Conservation (phyloP, 2,888 invertebrate species). For the Tholera decimalis region DNA sequence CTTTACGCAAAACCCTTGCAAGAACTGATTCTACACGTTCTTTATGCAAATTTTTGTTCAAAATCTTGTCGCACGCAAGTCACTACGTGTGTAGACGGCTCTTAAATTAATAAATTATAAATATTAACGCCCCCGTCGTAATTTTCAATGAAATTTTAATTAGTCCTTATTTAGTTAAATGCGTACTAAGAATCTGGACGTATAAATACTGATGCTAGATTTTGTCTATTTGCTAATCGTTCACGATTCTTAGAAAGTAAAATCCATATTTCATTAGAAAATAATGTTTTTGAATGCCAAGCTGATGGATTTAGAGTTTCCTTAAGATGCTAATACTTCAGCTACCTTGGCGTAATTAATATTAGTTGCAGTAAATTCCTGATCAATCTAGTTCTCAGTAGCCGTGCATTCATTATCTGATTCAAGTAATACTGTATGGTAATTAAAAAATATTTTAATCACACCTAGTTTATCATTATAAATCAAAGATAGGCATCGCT, state of each 20-base stretch:
- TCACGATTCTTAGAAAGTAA: slow-evolving; percentile 28
- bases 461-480: background rate
- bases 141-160: slow-evolving; percentile 68
- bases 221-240: slow-evolving; percentile 44
- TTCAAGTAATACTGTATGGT: slow-evolving; percentile 8
- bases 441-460: background rate
- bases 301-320: slow-evolving; percentile 52
- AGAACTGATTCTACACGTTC: background rate
- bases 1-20: background rate
- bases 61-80: background rate
- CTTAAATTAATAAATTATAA: slow-evolving; percentile 44
- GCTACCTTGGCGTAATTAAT: slow-evolving; percentile 33
- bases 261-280: slow-evolving; percentile 21
- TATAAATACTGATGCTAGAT: slow-evolving; percentile 52
- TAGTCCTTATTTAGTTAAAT: slow-evolving; percentile 46
- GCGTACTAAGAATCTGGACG: slow-evolving; percentile 52
- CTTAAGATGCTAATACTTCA: slow-evolving; percentile 30
- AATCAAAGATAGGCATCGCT: background rate
- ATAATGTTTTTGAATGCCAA: slow-evolving; percentile 34
- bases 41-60: background rate
- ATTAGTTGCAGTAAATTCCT: slow-evolving; percentile 15
- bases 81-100: background rate
- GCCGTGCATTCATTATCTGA: background rate
- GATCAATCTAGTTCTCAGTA: slow-evolving; percentile 23
- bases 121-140: slow-evolving; percentile 58